Base-by-base conservation (phyloP, 1,140 invertebrate genomes). In the Drosophila auraria region DNA sequence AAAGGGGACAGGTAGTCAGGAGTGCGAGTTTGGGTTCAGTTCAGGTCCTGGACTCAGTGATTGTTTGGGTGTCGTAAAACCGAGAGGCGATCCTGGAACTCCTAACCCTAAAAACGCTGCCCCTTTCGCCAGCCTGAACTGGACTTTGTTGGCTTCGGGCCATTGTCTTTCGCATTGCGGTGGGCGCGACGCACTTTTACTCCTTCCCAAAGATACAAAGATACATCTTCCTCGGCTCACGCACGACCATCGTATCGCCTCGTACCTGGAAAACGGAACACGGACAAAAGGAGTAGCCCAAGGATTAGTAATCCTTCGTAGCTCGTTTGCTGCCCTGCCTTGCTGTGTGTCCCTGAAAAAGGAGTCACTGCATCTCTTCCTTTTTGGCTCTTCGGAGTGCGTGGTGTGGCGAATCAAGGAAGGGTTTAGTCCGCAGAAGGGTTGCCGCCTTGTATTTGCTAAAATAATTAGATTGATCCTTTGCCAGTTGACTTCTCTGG, bases 391-490 rank as follows among this genome's bases (percentile, higher is more conserved):
- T 15, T 7, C 54, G 2, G 15, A 11, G 20, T 57, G 36, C 14
- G 14, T n/a, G 38, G 69, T 80, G 62, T 80, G 25, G 75, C 75
- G 75, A 78, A 78, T 78, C 15, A 36, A 30, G 57, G 33, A 69
- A 57, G 75, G 60, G 51, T 75, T 57, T 75, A 56, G 17, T 66
- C 58, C 63, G 63, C 58, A 62, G 44, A 78, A 70, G 75, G 65
- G 75, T 45, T 56, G 64, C 64, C 53, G 53, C 50, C 66, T 79
- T 89, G 53, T 87, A 91, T 91, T 91, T 91, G 84, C 49, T 54
- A 91, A 91, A 91, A 91, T 91, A 91, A 91, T 91, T 91, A 91
- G 89, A 89, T 91, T 91, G 78, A 91, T 91, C 89, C 89, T 59
- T 72, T 23, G 70, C 63, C 54, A 44, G 71, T 53, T 73, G 71